These are phyloP conservation scores for Bombus ignitus DNA, from an alignment of 1,140 invertebrate genomes.

Conservation along the genomic window DNA sequence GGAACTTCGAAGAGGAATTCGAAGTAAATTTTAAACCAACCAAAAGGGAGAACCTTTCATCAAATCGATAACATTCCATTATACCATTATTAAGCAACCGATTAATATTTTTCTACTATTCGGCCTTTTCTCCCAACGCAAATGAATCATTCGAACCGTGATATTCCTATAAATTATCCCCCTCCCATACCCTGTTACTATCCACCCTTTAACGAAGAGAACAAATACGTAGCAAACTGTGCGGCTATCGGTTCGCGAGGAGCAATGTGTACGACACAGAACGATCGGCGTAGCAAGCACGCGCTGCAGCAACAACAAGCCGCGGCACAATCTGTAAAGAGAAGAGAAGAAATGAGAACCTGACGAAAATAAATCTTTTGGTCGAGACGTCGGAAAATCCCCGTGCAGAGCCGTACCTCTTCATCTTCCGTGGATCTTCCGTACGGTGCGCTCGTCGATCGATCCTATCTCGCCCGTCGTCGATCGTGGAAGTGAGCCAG, in stretches of 20 bases:
- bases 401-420: conserved; percentile 11
- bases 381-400: conserved; percentile 42
- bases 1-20: not conserved
- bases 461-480: conserved; percentile 33
- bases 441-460: not conserved
- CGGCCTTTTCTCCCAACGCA: not conserved
- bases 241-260: not conserved
- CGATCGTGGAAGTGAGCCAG: conserved; percentile 62
- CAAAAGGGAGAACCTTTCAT: not conserved
- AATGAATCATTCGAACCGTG: not conserved
- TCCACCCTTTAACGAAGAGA: conserved; percentile 7
- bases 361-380: conserved; percentile 34
- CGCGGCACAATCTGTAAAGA: not conserved
- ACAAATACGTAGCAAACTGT: conserved; percentile 14
- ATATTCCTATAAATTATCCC: conserved; percentile 2
- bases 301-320: not conserved
- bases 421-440: conserved; percentile 49
- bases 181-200: not conserved
- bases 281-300: not conserved
- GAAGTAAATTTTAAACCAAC: not conserved
- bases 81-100: not conserved
- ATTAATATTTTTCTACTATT: not conserved
- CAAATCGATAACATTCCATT: not conserved
- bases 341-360: not conserved
- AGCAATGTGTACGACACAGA: not conserved